phyloP scores from a whole-genome alignment of 2,113 vertebrate genomes.

The Tichodroma muraria region DNA sequence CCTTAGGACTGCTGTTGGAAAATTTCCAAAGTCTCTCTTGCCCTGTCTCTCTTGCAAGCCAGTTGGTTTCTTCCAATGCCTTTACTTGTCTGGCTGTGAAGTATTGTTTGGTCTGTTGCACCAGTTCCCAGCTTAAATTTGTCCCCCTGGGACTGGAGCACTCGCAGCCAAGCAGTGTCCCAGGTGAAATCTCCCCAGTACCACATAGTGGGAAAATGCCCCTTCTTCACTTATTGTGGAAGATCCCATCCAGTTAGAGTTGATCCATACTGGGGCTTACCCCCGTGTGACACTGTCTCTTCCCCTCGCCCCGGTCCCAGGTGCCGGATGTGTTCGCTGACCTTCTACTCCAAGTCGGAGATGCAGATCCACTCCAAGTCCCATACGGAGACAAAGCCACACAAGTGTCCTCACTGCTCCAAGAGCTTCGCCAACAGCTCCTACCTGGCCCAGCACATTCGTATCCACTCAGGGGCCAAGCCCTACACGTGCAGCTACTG shows the following conservation, averaged over 20 bases:
- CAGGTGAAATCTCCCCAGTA: not conserved
- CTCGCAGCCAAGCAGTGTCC: not conserved
- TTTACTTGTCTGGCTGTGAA: not conserved
- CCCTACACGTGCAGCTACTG: slow-evolving; percentile 91
- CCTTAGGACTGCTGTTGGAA: not conserved
- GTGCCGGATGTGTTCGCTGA: slow-evolving; percentile 99
- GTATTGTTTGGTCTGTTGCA: not conserved
- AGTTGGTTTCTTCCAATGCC: not conserved
- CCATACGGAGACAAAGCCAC: slow-evolving; percentile 97
- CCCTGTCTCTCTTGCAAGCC: not conserved
- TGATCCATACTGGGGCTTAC: not conserved
- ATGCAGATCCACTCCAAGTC: slow-evolving; percentile 99
- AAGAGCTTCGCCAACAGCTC: slow-evolving; percentile 98
- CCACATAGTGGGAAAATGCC: not conserved
- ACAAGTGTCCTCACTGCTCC: slow-evolving; percentile 98
- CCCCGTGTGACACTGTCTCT: slow-evolving; percentile 13
- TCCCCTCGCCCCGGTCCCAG: slow-evolving; percentile 73
- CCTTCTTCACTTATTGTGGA: not conserved
- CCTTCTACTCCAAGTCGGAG: slow-evolving; percentile 99
- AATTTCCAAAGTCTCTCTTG: not conserved
- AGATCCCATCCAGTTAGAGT: not conserved
- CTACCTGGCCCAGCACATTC: slow-evolving; percentile 96
- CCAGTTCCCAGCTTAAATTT: not conserved
- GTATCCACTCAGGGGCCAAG: slow-evolving; percentile 97
- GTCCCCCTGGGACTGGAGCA: not conserved